A percentile compares a stretch with the other conserved stretches of the same genome.
These are phyloP conservation scores for Stomatorhinus ivindoensis DNA, from an alignment of 2,113 vertebrate species.

Conservation along the genomic window DNA sequence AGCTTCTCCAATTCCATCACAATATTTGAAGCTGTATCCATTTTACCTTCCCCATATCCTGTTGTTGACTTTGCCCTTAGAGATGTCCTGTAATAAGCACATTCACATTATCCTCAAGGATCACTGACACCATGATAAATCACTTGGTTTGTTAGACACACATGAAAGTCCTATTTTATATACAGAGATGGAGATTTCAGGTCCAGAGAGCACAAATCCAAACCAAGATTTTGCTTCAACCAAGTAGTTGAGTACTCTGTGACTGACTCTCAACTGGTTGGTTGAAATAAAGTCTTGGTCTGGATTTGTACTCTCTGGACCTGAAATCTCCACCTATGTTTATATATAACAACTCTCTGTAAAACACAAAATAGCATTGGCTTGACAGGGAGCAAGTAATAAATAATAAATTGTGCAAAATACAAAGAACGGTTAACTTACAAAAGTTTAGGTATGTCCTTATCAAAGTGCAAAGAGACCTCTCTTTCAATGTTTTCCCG, in stretches of 20 bases:
- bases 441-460: constrained; percentile 46
- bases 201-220: no score
- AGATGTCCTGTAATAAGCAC: constrained; percentile 46
- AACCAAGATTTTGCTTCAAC: no score
- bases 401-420: not conserved
- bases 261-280: no score
- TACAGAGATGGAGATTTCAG: no score
- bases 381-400: not conserved
- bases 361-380: not conserved
- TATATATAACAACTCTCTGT: not conserved
- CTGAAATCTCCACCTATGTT: no score
- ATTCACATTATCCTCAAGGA: not conserved
- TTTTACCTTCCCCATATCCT: not conserved
- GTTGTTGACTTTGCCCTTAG: constrained; percentile 17
- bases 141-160: not conserved
- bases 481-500: constrained; percentile 40
- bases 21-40: constrained; percentile 40
- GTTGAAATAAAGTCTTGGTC: no score
- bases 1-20: constrained; percentile 55
- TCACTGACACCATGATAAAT: not conserved
- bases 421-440: constrained; percentile 37
- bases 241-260: no score
- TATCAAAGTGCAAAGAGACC: constrained; percentile 34
- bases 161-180: not conserved
- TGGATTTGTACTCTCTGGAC: no score